A percentile compares a stretch with the other conserved stretches of the same genome.
Conservation (phyloP, 2,113 vertebrate species). For the Morone saxatilis region DNA sequence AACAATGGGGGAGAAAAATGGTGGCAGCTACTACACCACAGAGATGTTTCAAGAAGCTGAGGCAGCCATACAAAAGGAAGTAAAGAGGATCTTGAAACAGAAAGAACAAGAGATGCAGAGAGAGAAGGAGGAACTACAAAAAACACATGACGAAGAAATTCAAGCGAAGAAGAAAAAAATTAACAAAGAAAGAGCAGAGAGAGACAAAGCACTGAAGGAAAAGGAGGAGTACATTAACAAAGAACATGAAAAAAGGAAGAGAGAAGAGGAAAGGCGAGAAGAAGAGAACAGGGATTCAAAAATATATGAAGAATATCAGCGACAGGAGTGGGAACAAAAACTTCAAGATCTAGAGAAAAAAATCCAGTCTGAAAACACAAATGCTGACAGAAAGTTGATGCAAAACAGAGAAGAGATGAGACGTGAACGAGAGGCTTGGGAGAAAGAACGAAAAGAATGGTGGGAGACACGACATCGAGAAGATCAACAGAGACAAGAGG, state of each 20-base stretch:
- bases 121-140: constrained; percentile 17
- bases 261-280: constrained; percentile 31
- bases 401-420: neutral
- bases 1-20: constrained; percentile 46
- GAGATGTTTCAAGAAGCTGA: constrained; percentile 58
- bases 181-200: constrained; percentile 17
- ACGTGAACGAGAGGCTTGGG: constrained; percentile 20
- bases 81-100: constrained; percentile 44
- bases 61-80: constrained; percentile 43
- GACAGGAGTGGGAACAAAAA: constrained; percentile 15
- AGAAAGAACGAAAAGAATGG: constrained; percentile 9
- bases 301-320: neutral
- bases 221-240: constrained; percentile 27
- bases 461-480: constrained; percentile 26
- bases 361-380: constrained; percentile 1
- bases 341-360: neutral
- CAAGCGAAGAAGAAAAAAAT: constrained; percentile 12
- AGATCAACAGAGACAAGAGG: constrained; percentile 3
- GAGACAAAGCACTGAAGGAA: constrained; percentile 19
- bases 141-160: neutral
- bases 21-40: constrained; percentile 37
- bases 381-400: neutral
- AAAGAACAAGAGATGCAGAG: constrained; percentile 52
- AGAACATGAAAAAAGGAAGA: constrained; percentile 22
- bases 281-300: constrained; percentile 13